phyloP scores from a whole-genome alignment of 1,140 invertebrate genomes.

The Hesperophylax magnus region DNA sequence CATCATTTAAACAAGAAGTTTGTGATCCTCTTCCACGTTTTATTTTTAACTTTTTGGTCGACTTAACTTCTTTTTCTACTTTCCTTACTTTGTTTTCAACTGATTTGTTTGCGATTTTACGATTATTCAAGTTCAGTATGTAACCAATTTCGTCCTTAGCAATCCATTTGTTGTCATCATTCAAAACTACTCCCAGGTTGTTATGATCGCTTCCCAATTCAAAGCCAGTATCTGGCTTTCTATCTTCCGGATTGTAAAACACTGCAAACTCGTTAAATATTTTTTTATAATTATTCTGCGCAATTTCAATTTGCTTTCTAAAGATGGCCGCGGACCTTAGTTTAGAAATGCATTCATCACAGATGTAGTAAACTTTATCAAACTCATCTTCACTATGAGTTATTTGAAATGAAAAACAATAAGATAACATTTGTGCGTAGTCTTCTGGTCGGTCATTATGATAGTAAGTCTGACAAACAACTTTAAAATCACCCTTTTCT shows the following conservation, averaged over 20 bases:
- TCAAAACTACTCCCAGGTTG: not conserved
- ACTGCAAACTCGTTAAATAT: not conserved
- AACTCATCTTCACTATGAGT: not conserved
- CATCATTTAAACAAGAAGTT: no score
- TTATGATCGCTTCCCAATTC: not conserved
- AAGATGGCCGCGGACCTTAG: not conserved
- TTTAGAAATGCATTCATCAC: constrained; percentile 13
- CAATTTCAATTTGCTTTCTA: constrained; percentile 15
- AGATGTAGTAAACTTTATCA: not conserved
- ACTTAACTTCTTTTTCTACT: no score
- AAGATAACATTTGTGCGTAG: constrained; percentile 6
- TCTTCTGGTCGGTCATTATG: constrained; percentile 9
- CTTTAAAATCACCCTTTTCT: constrained; percentile 20
- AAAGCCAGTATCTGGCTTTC: not conserved
- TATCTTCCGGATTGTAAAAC: constrained; percentile 8
- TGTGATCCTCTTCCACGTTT: no score
- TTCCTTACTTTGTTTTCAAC: not conserved
- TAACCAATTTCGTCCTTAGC: not conserved
- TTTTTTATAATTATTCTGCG: constrained; percentile 10
- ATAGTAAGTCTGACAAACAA: constrained; percentile 13
- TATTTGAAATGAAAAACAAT: not conserved
- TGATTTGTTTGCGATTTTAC: not conserved
- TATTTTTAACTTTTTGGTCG: no score
- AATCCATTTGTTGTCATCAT: not conserved
- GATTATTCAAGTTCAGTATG: not conserved